Base-by-base conservation (phyloP, 1,140 invertebrate species). In the Linepithema humile region DNA sequence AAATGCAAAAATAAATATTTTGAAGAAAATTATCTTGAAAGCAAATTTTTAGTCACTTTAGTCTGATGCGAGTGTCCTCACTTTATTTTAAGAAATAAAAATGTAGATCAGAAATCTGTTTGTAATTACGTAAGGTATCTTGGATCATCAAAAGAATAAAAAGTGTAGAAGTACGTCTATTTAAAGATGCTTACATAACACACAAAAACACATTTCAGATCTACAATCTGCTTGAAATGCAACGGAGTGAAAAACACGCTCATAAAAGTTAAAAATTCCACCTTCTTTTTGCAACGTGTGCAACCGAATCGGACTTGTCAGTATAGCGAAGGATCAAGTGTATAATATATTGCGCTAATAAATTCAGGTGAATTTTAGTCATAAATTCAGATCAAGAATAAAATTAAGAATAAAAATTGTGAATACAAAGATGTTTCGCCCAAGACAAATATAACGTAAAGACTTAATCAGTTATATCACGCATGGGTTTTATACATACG, bases 331-430 rank as follows among this genome's bases (percentile, higher is more conserved):
- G 32, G 10, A 50, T 72, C 69, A 55, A 23, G 6, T 48, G 12
- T 9, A 59, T 59, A 32, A 74, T 29, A 74, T 43, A 74, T 60
- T 43, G 10, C 10, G 20, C 23, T 38, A 43, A 74, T 74, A 74
- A 74, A 59, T 60, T 17, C 38, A 74, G 35, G 43, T 74, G 43
- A 59, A 74, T 74, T 43, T 60, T 12, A 23, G 20, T 23, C 59
- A n/a, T 45, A 48, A 64, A 50, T 48, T 35, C 20, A 65, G 48
- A 53, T 67, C 69, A 10, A 9, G 64, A 20, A 55, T 32, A 0
- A 35, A 70, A 40, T 69, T 40, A 43, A 69, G 48, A 29, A 55
- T 3, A 17, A 40, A 40, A 69, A 38, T 12, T 35, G n/a, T 2
- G 15, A 65, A 69, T 64, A 62, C n/a, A n/a, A 10, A 38, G 12